Percentiles rank a stretch among this genome's conserved stretches.
phyloP scores from a whole-genome alignment of 1,140 invertebrate species.

The Araneus ventricosus region DNA sequence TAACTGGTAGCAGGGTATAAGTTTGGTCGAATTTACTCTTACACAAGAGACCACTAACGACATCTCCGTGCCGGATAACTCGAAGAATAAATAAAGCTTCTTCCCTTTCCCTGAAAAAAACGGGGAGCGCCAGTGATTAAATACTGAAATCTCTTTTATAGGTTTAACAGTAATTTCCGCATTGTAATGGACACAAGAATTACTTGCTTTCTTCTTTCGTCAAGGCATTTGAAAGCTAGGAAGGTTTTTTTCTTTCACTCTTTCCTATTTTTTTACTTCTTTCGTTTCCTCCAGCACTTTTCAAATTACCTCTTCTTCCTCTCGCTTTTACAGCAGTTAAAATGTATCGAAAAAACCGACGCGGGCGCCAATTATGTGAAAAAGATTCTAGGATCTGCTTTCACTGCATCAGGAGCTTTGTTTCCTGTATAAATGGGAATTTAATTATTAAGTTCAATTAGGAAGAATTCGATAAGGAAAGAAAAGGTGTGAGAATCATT shows the following conservation, averaged over 20 bases:
- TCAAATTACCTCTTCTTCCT: constrained; percentile 20
- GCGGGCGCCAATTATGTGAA: constrained; percentile 13
- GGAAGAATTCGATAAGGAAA: constrained; percentile 19
- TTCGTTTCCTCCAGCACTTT: constrained; percentile 29
- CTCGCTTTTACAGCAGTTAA: constrained; percentile 6
- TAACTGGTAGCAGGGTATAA: neutral
- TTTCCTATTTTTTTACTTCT: neutral
- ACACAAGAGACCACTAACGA: constrained; percentile 28
- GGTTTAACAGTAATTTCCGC: constrained; percentile 44
- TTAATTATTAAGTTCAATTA: constrained; percentile 65
- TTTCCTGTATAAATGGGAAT: constrained; percentile 38
- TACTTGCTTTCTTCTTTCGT: constrained; percentile 14
- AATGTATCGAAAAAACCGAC: neutral
- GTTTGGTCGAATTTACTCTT: neutral
- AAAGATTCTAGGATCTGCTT: constrained; percentile 31
- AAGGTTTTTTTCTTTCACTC: neutral
- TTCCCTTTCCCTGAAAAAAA: neutral
- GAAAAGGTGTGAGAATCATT: neutral
- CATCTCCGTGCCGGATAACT: neutral
- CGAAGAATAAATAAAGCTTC: neutral
- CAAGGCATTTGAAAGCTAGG: neutral
- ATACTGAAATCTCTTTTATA: constrained; percentile 50
- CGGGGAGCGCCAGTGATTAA: constrained; percentile 11
- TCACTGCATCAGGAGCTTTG: constrained; percentile 28
- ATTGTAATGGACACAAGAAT: constrained; percentile 45